Conservation (phyloP, 2,797 vertebrate genomes). For the Paguma larvata region DNA sequence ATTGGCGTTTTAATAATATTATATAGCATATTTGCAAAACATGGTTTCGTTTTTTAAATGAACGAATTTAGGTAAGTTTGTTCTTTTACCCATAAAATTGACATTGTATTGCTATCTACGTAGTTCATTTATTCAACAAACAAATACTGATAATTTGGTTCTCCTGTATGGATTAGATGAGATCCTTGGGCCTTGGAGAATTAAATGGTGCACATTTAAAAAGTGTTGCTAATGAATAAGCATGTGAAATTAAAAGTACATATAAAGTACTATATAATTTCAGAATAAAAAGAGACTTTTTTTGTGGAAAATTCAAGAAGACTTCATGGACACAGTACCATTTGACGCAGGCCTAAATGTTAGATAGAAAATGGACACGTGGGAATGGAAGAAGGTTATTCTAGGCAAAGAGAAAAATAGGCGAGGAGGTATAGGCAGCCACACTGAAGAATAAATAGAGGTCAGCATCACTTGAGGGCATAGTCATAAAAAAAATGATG, state of each 20-base stretch:
- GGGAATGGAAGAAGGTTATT: not conserved
- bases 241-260: not conserved
- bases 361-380: not conserved
- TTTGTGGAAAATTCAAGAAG: not conserved
- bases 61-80: not conserved
- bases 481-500: not conserved
- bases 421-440: not conserved
- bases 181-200: not conserved
- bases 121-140: not conserved
- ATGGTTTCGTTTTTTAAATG: not conserved
- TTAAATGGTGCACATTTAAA: not conserved
- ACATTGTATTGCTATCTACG: not conserved
- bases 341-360: not conserved
- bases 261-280: slow-evolving; percentile 4
- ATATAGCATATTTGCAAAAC: not conserved
- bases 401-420: slow-evolving; percentile 15
- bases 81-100: slow-evolving; percentile 36
- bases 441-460: not conserved
- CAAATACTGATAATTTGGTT: slow-evolving; percentile 27
- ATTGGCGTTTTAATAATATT: not conserved
- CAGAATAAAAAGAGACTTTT: not conserved
- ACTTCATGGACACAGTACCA: not conserved
- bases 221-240: slow-evolving; percentile 30
- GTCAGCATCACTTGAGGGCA: not conserved
- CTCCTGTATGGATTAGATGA: not conserved